These are phyloP conservation scores for Smittia sp. DNA, from an alignment of 2,888 invertebrate species.

Conservation along the genomic window DNA sequence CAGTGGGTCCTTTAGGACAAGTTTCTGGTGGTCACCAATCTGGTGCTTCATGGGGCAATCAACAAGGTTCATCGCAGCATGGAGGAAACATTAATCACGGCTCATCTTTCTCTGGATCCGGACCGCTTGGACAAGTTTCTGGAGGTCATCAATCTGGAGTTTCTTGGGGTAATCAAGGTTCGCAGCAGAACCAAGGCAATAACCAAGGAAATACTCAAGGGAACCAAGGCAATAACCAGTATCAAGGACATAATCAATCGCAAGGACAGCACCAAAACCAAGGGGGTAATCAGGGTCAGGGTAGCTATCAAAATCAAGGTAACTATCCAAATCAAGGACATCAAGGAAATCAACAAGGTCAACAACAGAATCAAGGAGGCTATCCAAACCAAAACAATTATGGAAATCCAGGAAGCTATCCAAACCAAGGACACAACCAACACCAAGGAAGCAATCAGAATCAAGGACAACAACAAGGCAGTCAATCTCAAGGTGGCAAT, in stretches of 20 bases:
- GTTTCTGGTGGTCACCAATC: background rate
- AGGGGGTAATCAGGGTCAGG: background rate
- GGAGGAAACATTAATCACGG: constrained; percentile 5
- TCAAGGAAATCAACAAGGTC: background rate
- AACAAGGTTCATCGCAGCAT: background rate
- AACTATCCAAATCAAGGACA: background rate
- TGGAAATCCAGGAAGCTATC: background rate
- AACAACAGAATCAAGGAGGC: constrained; percentile 4
- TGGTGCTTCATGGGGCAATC: background rate
- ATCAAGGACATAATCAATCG: background rate
- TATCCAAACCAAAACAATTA: background rate
- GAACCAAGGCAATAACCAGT: background rate
- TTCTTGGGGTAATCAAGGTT: constrained; percentile 13
- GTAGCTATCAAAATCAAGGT: background rate
- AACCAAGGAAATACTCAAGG: background rate
- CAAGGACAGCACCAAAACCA: background rate
- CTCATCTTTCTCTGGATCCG: background rate
- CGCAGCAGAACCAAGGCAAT: background rate
- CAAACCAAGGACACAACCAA: background rate
- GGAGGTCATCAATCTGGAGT: constrained; percentile 14
- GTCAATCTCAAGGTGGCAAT: background rate
- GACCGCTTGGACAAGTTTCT: background rate
- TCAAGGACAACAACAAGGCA: background rate
- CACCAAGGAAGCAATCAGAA: background rate
- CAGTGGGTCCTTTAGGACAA: background rate